A percentile compares a stretch with the other conserved stretches of the same genome.
Conservation (phyloP, 2,113 vertebrate species). For the Dipodomys spectabilis region DNA sequence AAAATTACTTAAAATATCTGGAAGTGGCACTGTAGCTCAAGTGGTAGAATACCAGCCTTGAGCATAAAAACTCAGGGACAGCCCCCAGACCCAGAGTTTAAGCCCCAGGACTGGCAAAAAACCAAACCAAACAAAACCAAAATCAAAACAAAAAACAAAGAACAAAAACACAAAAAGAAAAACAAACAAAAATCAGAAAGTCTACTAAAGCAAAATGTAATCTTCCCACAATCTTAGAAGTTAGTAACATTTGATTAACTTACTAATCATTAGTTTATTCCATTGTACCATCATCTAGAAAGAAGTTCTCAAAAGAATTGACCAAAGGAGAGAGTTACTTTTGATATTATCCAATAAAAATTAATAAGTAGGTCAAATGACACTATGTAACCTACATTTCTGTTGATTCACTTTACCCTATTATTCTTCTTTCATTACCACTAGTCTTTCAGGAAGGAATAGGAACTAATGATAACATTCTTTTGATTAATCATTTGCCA, state of each 20-base stretch:
- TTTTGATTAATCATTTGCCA: background rate
- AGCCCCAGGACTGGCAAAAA: no score
- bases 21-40: no score
- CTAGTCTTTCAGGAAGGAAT: background rate
- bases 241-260: background rate
- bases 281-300: background rate
- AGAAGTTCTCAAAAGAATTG: background rate
- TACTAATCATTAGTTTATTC: conserved; percentile 4
- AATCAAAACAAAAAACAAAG: no score
- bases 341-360: background rate
- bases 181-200: no score
- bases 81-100: no score
- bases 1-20: no score
- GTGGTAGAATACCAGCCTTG: no score
- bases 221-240: background rate
- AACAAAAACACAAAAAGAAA: no score
- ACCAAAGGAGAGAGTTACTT: background rate
- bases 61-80: no score
- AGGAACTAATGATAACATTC: background rate
- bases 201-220: background rate
- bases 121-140: no score
- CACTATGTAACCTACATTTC: background rate
- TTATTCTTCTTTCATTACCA: background rate
- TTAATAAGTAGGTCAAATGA: background rate
- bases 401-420: background rate